These are phyloP conservation scores for Turnix velox DNA, from an alignment of 2,113 vertebrate species.

Conservation along the genomic window DNA sequence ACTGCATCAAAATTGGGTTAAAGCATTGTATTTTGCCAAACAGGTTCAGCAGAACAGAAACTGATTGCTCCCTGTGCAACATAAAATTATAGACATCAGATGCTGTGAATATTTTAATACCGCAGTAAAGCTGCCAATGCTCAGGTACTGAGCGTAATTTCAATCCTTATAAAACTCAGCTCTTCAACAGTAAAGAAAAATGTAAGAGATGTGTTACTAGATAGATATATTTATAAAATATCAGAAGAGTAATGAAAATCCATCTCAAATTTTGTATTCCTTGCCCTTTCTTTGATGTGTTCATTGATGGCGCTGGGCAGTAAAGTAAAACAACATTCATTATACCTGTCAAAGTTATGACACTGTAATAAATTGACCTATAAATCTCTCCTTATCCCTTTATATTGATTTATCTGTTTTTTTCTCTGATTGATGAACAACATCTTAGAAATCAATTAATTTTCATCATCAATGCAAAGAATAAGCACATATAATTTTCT, in stretches of 20 bases:
- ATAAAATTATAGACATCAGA: not conserved
- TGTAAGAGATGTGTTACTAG: not conserved
- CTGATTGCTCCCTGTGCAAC: not conserved
- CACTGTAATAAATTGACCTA: not conserved
- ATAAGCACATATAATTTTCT: not conserved
- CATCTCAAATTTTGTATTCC: not conserved
- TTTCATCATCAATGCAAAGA: not conserved
- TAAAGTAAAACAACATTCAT: not conserved
- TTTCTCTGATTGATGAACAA: not conserved
- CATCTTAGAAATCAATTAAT: not conserved
- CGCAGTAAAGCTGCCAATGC: not conserved
- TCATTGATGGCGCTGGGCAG: not conserved
- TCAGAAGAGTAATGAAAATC: not conserved
- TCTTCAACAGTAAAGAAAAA: not conserved
- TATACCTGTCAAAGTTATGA: not conserved
- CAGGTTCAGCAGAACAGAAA: not conserved
- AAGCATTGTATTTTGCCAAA: not conserved
- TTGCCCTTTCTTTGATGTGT: not conserved
- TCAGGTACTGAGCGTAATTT: not conserved
- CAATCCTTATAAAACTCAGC: not conserved
- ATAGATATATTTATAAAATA: not conserved
- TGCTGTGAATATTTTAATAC: not conserved
- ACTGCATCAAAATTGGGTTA: not conserved
- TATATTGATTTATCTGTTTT: not conserved
- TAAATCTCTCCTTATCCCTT: not conserved